Evolutionary conservation across 2,113 vertebrate species (phyloP).

Genomic region (Mormyrus iriodes): DNA sequence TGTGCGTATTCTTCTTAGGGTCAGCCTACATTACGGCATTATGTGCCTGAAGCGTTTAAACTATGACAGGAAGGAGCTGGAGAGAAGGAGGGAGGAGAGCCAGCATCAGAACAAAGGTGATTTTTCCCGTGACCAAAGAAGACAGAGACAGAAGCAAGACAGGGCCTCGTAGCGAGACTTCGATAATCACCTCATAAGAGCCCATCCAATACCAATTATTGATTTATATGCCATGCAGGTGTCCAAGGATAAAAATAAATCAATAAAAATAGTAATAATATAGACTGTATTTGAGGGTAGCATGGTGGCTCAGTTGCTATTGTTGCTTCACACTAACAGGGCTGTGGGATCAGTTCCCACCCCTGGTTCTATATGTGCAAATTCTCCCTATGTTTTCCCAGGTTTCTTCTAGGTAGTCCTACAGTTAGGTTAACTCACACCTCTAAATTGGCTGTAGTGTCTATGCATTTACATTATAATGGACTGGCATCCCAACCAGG

Average conservation of each 20-base stretch:
- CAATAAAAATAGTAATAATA: neutral
- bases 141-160: neutral
- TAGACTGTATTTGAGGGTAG: neutral
- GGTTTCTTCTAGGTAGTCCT: neutral
- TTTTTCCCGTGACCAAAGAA: neutral
- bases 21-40: constrained; percentile 88
- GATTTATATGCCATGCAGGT: neutral
- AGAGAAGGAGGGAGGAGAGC: constrained; percentile 79
- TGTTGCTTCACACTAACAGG: neutral
- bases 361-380: neutral
- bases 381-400: neutral
- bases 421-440: neutral
- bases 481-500: neutral
- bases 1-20: constrained; percentile 51
- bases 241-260: neutral
- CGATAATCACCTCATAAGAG: neutral
- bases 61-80: constrained; percentile 87
- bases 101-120: constrained; percentile 79
- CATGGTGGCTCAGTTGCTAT: neutral
- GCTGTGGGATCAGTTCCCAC: neutral
- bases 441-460: neutral
- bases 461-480: neutral
- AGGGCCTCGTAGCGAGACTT: neutral
- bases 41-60: constrained; percentile 90
- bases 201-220: neutral